Evolutionary conservation across 2,113 vertebrate species (phyloP), one percentile per base, ranked within the genome.

Genomic region (Geothlypis trichas): DNA sequence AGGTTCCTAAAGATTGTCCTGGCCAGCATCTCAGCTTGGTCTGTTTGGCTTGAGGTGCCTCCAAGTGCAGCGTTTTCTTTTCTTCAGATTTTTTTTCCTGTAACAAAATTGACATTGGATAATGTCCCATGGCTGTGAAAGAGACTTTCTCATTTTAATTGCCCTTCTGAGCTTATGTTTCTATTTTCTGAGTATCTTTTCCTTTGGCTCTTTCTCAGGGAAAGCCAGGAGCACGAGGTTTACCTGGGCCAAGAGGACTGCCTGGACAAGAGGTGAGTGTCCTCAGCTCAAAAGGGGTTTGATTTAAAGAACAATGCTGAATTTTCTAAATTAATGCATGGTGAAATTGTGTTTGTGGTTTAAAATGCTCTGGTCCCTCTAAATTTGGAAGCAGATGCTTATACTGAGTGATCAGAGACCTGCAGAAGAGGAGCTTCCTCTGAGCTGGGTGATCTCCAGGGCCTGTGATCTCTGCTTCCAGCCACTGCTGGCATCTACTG

Each of bases 161-260:
- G 90, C 88, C 39, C 88, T 95, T 95, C 63, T 68, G 79, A 84
- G 89, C 79, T 94, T 71, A 76, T 54, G 51, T 87, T 67, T 89
- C 7, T 20, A 39, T 95, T 95, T 96, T 93, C 94, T 97, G 90
- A 98, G 71, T 96, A 26, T 85, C 79, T 92, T 89, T 82, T 93
- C 78, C 94, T 84, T 97, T 88, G 95, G 46, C 75, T 93, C 39
- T 68, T 89, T 93, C 88, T 73, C 96, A 99, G 99, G 99, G 99
- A 95, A 99, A 99, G 89, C 98, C 96, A 51, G 99, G 99, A 95
- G 98, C 97, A 76, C 98, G 99, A 98, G 99, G 99, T 90, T 98
- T 99, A 97, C 99, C 99, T 24, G 99, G 99, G 81, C 99, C 99
- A 10, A 98, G 98, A 95, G 99, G 99, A 74, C 97, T 98, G 42